phyloP scores from a whole-genome alignment of 2,797 vertebrate genomes.

The Tachyglossus aculeatus region DNA sequence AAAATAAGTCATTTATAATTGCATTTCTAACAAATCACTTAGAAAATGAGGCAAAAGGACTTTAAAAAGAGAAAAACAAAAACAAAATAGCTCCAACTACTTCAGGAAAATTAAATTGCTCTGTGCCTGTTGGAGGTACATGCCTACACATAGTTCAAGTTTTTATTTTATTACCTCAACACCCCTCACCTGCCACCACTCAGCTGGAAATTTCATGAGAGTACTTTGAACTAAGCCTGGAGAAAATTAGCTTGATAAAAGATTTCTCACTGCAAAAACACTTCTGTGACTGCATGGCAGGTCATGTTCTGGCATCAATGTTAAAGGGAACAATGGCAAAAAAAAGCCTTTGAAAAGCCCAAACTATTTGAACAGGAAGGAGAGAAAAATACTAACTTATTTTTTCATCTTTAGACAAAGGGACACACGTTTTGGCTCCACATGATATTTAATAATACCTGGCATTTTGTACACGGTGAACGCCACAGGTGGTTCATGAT shows the following conservation, averaged over 20 bases:
- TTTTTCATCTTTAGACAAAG: too few species aligned
- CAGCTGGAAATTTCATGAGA: background rate
- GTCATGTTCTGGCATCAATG: background rate
- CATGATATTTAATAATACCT: too few species aligned
- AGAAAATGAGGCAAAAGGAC: background rate
- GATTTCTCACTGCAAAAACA: background rate
- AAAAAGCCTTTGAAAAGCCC: background rate
- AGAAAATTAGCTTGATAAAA: background rate
- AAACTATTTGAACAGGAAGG: too few species aligned
- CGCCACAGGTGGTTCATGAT: too few species aligned
- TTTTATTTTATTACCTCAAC: background rate
- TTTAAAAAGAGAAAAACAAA: background rate
- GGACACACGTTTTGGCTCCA: too few species aligned
- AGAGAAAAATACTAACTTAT: too few species aligned
- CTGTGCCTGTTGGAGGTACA: background rate
- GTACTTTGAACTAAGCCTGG: background rate
- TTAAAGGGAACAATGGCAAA: background rate
- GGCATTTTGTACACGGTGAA: too few species aligned
- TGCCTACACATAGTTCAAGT: background rate
- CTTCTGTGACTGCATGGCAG: background rate
- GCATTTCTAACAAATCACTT: background rate
- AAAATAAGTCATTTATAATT: background rate
- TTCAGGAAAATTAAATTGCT: background rate
- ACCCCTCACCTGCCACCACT: background rate
- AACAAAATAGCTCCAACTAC: background rate